Evolutionary conservation across 2,888 invertebrate species (phyloP), one percentile per base, ranked within the genome.

Genomic region (Barypeithes pellucidus): DNA sequence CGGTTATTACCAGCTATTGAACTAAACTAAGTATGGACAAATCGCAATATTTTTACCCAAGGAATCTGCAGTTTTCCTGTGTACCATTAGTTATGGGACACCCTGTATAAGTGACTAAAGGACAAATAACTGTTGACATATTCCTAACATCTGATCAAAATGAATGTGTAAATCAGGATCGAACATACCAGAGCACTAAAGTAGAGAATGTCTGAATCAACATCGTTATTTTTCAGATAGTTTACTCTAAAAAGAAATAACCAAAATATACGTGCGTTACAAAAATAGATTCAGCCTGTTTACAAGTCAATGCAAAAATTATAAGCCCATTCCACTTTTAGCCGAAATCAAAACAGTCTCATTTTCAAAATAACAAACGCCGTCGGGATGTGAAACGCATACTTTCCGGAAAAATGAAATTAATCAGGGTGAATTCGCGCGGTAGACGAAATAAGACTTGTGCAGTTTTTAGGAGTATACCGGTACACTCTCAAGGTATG

Each of bases 381-480:
- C n/a, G 2, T 1, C 7, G 47, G 20, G 20, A 20, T 20, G 47
- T 20, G 18, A 20, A 20, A 20, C 8, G 20, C 4, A 18, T 9
- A 12, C 47, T 20, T 16, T n/a, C 16, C 16, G 16, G 16, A 45
- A 45, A 22, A 50, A 24, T 50, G 50, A 50, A 50, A n/a, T 24
- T 50, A n/a, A 50, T 50, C 11, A 22, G 50, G n/a, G 50, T 50
- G 11, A 50, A 50, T 22, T 50, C 50, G 5, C 50, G 22, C 1
- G 50, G 50, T 50, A 11, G 50, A n/a, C 22, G 50, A n/a, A 11
- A 24, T 50, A 24, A 24, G 24, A 50, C 22, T 24, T 50, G 50
- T 22, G n/a, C 12, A n/a, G 22, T 43, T 43, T 43, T 50, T 50
- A 50, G 50, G n/a, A 50, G 50, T 11, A 2, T 22, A 0, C n/a